Base-by-base conservation (phyloP, 2,888 invertebrate species). In the Sinotaia quadrata region DNA sequence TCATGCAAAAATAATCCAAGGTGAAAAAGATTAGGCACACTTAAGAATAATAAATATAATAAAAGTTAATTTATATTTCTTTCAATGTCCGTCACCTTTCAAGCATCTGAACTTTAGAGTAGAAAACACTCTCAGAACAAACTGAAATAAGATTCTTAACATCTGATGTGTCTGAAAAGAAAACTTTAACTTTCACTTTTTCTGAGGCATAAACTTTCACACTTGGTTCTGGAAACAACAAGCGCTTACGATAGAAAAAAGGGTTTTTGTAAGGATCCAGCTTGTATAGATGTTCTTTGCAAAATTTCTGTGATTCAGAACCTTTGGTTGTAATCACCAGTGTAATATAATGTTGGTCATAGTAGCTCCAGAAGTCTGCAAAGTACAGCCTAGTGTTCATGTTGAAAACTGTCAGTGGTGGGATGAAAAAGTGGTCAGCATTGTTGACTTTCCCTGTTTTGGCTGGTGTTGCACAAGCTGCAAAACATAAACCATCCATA, bases 251-350 rank as follows among this genome's bases (percentile, higher is more conserved):
- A 27, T 44, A 65, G 29, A 65, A 31, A 47, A 65, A 65, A 2
- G 56, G 44, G 33, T 65, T 65, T 44, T 54, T 65, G 65, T 65
- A 65, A 0, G 65, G 65, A 44, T 65, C 65, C 33, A 65, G 33
- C 41, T 65, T 65, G 8, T 24, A 41, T 18, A 65, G 37, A 31
- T 33, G 31, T 33, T 21, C 31, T 47, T 65, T 65, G 65, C 65
- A 65, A 3, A 65, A 34, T 33, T 56, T n/a, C 10, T 65, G 56
- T 21, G 54, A 37, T 27, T 52, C 36, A 2, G 65, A 65, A 18
- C 65, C 65, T 44, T 54, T 54, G 2, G 56, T n/a, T n/a, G 52
- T 52, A 24, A 65, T 33, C 2, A 65, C 65, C 4, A 65, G 33
- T 2, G 34, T 65, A 12, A 56, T 47, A 56, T 44, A 56, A 41